These are phyloP conservation scores for Gymnorhina tibicen DNA, from an alignment of 2,113 vertebrate genomes.

Conservation along the genomic window DNA sequence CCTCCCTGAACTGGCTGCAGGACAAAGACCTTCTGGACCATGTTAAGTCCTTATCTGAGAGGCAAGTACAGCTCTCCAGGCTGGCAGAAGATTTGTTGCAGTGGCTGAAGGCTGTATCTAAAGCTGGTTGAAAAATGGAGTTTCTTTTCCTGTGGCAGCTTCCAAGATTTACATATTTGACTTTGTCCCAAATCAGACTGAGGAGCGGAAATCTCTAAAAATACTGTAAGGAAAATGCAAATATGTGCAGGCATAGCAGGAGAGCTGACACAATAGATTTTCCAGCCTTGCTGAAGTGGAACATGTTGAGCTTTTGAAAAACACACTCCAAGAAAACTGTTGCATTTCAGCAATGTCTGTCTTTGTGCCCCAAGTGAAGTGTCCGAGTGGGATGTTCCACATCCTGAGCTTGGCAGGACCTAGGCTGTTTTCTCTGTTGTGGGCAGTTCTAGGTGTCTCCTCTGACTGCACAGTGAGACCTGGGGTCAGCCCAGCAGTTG, in stretches of 20 bases:
- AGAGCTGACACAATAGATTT: not conserved
- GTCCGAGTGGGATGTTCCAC: fast-evolving
- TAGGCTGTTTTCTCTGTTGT: not conserved
- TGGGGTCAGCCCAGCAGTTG: fast-evolving
- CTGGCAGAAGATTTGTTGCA: not conserved
- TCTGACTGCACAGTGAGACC: not conserved
- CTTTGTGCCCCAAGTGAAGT: not conserved
- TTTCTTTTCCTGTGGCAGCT: slow-evolving; percentile 39
- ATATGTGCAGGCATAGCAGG: not conserved
- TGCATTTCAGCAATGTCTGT: not conserved
- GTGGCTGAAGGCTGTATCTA: not conserved
- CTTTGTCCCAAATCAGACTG: not conserved
- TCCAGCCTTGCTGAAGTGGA: not conserved
- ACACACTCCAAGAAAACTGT: not conserved
- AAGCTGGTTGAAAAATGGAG: slow-evolving; percentile 13
- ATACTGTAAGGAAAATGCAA: slow-evolving; percentile 23
- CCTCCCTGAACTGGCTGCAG: not conserved
- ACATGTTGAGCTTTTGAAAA: not conserved
- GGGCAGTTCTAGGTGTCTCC: not conserved
- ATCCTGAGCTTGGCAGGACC: not conserved
- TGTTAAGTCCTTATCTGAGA: not conserved
- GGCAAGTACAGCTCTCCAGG: not conserved
- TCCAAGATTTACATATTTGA: slow-evolving; percentile 52
- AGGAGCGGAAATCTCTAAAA: slow-evolving; percentile 48
- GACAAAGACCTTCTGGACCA: not conserved